Conservation (phyloP, 2,888 invertebrate genomes). For the Cetonia aurata region DNA sequence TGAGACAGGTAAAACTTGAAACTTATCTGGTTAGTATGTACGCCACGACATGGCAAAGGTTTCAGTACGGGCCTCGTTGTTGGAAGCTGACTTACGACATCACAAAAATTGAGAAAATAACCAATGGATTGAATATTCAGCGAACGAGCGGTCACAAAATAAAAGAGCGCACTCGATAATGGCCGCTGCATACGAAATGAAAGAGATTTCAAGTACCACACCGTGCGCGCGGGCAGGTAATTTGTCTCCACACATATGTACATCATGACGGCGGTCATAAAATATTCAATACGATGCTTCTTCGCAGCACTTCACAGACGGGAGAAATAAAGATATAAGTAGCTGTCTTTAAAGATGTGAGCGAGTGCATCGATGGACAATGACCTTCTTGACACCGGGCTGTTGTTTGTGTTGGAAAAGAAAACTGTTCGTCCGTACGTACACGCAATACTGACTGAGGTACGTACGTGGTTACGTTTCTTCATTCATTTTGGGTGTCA, state of each 20-base stretch:
- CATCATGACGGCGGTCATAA: slow-evolving; percentile 29
- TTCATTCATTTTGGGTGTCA: slow-evolving; percentile 35
- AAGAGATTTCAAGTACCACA: slow-evolving; percentile 29
- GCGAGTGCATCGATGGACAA: slow-evolving; percentile 46
- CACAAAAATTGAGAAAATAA: slow-evolving; percentile 45
- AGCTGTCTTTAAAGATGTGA: slow-evolving; percentile 40
- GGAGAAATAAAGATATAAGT: slow-evolving; percentile 41
- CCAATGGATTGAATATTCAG: slow-evolving; percentile 48
- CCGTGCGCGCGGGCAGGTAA: slow-evolving; percentile 19
- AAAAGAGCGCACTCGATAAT: slow-evolving; percentile 50
- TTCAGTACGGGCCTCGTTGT: slow-evolving; percentile 15
- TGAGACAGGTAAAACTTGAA: slow-evolving; percentile 30
- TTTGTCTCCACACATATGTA: slow-evolving; percentile 28
- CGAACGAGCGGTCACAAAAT: slow-evolving; percentile 49
- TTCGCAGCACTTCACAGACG: slow-evolving; percentile 38
- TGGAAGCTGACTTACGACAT: slow-evolving; percentile 46
- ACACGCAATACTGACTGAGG: slow-evolving; percentile 1
- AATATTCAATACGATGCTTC: slow-evolving; percentile 45
- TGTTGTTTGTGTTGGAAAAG: slow-evolving; percentile 18
- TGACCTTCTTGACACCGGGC: slow-evolving; percentile 31
- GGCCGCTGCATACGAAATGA: slow-evolving; percentile 44
- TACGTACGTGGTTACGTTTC: slow-evolving; percentile 19
- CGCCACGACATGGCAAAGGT: slow-evolving; percentile 29
- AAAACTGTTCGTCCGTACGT: slow-evolving; percentile 21
- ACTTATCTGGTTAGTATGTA: slow-evolving; percentile 31